Conservation (phyloP, 2,113 vertebrate species). For the Plecotus auritus region DNA sequence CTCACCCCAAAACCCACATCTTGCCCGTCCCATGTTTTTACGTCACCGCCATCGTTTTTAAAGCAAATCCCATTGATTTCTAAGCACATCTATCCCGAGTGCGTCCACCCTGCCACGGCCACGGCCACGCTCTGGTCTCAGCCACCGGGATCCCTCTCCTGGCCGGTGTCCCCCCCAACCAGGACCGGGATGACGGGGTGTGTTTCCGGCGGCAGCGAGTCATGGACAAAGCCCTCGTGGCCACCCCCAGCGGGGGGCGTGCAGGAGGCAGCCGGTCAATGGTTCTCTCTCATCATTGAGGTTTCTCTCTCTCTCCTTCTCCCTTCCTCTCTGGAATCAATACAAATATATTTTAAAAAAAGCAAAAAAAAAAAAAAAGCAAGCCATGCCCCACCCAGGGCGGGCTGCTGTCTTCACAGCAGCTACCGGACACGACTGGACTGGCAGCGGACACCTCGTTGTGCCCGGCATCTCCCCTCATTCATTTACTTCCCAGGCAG, state of each 20-base stretch:
- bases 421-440: background rate
- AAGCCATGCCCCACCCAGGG: background rate
- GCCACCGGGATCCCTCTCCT: background rate
- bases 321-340: no score
- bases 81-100: rapidly evolving
- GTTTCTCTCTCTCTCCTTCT: no score
- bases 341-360: no score
- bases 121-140: rapidly evolving
- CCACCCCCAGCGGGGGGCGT: background rate
- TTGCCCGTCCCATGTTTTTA: background rate
- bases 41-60: background rate
- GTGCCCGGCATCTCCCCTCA: background rate
- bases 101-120: rapidly evolving
- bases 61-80: background rate
- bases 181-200: no score
- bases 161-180: no score
- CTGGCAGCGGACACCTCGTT: background rate
- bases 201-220: no score
- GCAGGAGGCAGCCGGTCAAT: no score
- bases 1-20: background rate
- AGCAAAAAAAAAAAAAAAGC: background rate
- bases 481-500: background rate
- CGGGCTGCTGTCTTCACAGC: background rate
- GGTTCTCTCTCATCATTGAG: no score
- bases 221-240: no score